Evolutionary conservation across 2,113 vertebrate species (phyloP), one percentile per base, ranked within the genome.

Genomic region (Hylia prasina): DNA sequence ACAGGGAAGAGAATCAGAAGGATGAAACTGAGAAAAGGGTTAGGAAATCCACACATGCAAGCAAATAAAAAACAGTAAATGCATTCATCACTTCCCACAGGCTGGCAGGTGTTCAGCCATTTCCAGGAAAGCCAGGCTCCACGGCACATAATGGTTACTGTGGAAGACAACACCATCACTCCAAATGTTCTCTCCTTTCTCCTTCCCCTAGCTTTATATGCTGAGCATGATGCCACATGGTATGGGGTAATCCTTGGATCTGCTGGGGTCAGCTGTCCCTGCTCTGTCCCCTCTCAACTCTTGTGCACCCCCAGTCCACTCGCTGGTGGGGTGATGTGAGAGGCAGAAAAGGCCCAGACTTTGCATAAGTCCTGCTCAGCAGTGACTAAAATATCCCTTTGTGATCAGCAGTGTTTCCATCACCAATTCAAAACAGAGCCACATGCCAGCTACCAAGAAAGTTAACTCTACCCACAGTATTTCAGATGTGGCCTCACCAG

Each of bases 241-340:
- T 35, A 48, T 48, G 35, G 42, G 15, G 16, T 28, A 56, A 42
- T 25, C 35, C 27, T 37, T 83, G 31, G 13, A 28, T 70, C 27
- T 56, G 56, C 10, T 90, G 31, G 12, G 21, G 12, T 61, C 70
- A 82, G 47, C 8, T 61, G 47, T 54, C 31, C 31, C 1, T 0
- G 0, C 18, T 69, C 31, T 48, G 35, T 42, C 22, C 12, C 15
- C 31, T 33, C 35, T 8, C 4, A 48, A 3, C 12, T 47, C 14
- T 30, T 25, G 21, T 35, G 45, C 16, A 82, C 6, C 2, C 30
- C 9, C 14, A 30, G 4, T 19, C 20, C 24, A 40, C 11, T 24
- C 0, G 0, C 35, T 77, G 42, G 27, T 56, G 18, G 31, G 21
- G 30, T 54, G 40, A 42, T 35, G 12, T 20, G 71, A 48, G 54